A percentile compares a stretch with the other conserved stretches of the same genome.
phyloP scores from a whole-genome alignment of 2,888 invertebrate genomes.

The Caradrina clavipalpis region DNA sequence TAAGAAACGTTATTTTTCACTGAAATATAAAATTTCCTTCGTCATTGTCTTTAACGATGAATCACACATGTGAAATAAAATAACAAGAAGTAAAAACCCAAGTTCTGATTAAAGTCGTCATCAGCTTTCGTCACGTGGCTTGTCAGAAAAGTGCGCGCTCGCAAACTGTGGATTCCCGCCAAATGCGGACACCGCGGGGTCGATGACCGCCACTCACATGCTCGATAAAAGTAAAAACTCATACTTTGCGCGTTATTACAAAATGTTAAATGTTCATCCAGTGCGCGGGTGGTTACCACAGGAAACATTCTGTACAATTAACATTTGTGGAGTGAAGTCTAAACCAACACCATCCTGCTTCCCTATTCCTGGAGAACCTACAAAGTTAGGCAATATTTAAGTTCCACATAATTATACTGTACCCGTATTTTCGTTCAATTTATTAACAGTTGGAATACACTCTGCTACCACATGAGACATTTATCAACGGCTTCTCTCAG shows the following conservation, averaged over 20 bases:
- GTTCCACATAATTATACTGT: not conserved
- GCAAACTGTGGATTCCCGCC: slow-evolving; percentile 76
- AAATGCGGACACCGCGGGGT: slow-evolving; percentile 72
- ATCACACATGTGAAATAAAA: slow-evolving; percentile 41
- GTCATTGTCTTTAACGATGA: slow-evolving; percentile 54
- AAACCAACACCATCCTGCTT: not conserved
- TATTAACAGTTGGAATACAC: not conserved
- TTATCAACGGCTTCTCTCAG: slow-evolving; percentile 15
- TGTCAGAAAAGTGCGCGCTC: slow-evolving; percentile 65
- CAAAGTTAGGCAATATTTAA: not conserved
- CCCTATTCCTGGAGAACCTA: not conserved
- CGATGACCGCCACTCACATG: slow-evolving; percentile 74
- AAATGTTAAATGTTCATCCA: slow-evolving; percentile 67
- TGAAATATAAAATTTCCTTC: slow-evolving; percentile 22
- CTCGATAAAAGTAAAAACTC: slow-evolving; percentile 88
- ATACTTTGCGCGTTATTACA: slow-evolving; percentile 76
- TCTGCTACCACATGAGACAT: slow-evolving; percentile 11
- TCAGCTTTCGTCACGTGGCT: slow-evolving; percentile 57
- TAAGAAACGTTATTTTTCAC: slow-evolving; percentile 14
- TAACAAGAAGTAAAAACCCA: slow-evolving; percentile 57
- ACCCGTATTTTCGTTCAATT: not conserved
- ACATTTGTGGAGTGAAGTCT: not conserved
- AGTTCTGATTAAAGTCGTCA: slow-evolving; percentile 56
- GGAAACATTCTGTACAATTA: slow-evolving; percentile 12
- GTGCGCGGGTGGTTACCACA: slow-evolving; percentile 59